Conservation (phyloP, 2,113 vertebrate genomes). For the Bungarus multicinctus region DNA sequence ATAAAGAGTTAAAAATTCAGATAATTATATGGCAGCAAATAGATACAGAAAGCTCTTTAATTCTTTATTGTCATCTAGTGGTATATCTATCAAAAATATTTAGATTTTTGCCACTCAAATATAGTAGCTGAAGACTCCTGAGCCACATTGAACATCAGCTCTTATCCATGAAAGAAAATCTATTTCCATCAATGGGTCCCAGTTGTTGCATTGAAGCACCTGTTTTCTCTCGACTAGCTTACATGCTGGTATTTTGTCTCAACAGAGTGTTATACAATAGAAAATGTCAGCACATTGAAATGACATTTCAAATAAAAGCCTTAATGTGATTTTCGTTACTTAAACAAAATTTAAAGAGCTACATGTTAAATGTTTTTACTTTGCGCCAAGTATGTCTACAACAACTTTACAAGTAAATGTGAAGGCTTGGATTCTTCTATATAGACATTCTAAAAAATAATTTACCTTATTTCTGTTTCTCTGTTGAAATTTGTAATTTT, state of each 20-base stretch:
- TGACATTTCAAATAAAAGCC: neutral
- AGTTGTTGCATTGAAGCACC: neutral
- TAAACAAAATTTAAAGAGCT: neutral
- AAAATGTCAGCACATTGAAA: neutral
- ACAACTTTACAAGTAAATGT: neutral
- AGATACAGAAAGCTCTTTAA: neutral
- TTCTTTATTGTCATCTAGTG: neutral
- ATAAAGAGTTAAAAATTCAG: neutral
- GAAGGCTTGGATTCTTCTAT: neutral
- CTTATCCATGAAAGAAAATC: neutral
- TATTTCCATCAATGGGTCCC: neutral
- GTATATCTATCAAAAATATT: neutral
- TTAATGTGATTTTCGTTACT: neutral
- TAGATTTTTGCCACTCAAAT: neutral
- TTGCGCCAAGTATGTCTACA: neutral
- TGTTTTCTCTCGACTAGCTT: neutral
- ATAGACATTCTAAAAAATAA: neutral
- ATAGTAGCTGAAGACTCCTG: neutral
- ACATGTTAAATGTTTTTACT: neutral
- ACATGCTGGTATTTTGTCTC: neutral
- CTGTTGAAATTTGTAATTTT: neutral
- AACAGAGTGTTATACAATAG: neutral
- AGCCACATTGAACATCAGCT: neutral
- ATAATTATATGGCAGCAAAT: neutral
- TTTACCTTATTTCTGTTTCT: neutral